phyloP scores from a whole-genome alignment of 2,888 invertebrate genomes.

The Tridacna gigas region DNA sequence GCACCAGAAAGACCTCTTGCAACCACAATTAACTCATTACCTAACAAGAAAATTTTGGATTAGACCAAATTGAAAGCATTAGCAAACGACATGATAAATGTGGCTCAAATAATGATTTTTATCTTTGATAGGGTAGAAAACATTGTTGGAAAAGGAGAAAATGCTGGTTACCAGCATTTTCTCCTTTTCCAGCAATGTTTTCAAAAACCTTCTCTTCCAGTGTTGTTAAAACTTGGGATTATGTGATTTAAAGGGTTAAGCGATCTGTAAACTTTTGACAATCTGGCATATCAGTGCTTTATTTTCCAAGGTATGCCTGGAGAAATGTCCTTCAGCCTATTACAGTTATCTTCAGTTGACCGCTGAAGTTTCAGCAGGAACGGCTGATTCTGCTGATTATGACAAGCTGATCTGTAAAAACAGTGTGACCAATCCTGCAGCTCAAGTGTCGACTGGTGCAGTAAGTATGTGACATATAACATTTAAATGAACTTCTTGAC shows the following conservation, averaged over 20 bases:
- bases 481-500: too few relatives aligned
- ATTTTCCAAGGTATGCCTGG: constrained; percentile 87
- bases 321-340: constrained; percentile 88
- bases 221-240: background rate
- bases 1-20: too few relatives aligned
- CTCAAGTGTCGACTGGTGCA: background rate
- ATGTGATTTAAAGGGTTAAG: too few relatives aligned
- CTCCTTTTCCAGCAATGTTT: background rate
- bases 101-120: too few relatives aligned
- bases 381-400: constrained; percentile 56
- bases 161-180: background rate
- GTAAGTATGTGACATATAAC: background rate
- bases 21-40: too few relatives aligned
- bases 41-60: too few relatives aligned
- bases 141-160: background rate
- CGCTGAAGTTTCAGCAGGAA: constrained; percentile 61
- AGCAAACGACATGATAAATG: too few relatives aligned
- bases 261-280: too few relatives aligned
- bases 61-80: too few relatives aligned
- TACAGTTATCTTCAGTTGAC: constrained; percentile 71
- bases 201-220: background rate
- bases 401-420: constrained; percentile 88
- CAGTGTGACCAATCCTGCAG: constrained; percentile 26
- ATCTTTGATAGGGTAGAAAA: background rate
- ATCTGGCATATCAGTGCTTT: background rate